phyloP scores from a whole-genome alignment of 2,113 vertebrate species.

The Scomber scombrus region DNA sequence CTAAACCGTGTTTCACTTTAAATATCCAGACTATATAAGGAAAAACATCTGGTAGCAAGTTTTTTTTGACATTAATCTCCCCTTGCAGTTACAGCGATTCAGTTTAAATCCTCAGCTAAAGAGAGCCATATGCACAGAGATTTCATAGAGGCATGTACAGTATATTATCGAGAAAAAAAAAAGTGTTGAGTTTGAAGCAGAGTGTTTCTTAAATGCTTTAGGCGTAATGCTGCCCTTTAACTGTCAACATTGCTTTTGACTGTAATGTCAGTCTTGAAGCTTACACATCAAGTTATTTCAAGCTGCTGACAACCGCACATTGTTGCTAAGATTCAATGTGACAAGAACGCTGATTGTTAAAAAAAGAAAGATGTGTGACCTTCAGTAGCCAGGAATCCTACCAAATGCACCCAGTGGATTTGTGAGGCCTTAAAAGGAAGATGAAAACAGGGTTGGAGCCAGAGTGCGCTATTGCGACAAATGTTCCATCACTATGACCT shows the following conservation, averaged over 20 bases:
- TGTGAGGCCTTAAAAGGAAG: background rate
- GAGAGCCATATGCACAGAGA: slow-evolving; percentile 32
- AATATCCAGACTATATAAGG: slow-evolving; percentile 8
- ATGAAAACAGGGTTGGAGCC: no score
- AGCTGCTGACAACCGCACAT: slow-evolving; percentile 34
- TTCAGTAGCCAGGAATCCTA: slow-evolving; percentile 15
- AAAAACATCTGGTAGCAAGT: slow-evolving; percentile 36
- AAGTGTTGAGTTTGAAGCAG: background rate
- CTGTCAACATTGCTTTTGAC: slow-evolving; percentile 41
- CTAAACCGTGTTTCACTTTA: slow-evolving; percentile 4
- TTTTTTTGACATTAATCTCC: slow-evolving; percentile 64
- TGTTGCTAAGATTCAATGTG: slow-evolving; percentile 18
- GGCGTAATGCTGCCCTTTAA: slow-evolving; percentile 30
- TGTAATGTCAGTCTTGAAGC: slow-evolving; percentile 20
- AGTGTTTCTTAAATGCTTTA: slow-evolving; percentile 16
- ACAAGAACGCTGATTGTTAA: slow-evolving; percentile 29
- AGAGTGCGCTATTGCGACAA: no score
- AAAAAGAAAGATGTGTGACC: slow-evolving; percentile 28
- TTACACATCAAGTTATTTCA: slow-evolving; percentile 34
- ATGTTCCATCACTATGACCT: no score
- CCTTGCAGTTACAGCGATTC: slow-evolving; percentile 19
- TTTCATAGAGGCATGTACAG: slow-evolving; percentile 9
- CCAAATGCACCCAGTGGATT: slow-evolving; percentile 22
- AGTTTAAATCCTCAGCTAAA: slow-evolving; percentile 50
- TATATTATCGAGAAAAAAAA: slow-evolving; percentile 11